Percentiles rank a stretch among this genome's conserved stretches.
phyloP scores from a whole-genome alignment of 1,140 invertebrate genomes.

The Dendroctonus ponderosae region DNA sequence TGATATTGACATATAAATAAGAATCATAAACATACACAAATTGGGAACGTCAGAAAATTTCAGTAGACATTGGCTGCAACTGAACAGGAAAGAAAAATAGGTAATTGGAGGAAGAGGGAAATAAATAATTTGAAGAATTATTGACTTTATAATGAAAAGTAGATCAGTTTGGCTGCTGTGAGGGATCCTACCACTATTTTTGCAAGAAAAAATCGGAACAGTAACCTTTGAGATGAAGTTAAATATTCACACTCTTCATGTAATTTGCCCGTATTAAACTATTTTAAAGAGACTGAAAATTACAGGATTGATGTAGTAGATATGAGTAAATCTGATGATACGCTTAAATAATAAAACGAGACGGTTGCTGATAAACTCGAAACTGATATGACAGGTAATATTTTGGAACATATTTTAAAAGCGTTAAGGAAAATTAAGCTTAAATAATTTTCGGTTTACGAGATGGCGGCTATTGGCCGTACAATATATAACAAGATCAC shows the following conservation, averaged over 20 bases:
- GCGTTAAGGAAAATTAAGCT: constrained; percentile 12
- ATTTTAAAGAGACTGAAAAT: not conserved
- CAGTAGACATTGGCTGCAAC: too few species aligned
- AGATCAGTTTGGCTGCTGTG: too few species aligned
- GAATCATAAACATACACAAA: too few species aligned
- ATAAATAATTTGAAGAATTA: too few species aligned
- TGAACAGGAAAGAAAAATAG: too few species aligned
- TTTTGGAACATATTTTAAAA: constrained; percentile 17
- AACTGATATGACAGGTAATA: constrained; percentile 15
- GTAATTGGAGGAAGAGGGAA: too few species aligned
- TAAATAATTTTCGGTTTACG: constrained; percentile 6
- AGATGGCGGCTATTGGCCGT: constrained; percentile 9
- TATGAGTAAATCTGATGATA: not conserved
- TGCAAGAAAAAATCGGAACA: not conserved
- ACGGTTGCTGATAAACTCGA: not conserved
- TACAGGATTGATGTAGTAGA: not conserved
- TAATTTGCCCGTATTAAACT: not conserved
- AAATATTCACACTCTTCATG: not conserved
- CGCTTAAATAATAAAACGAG: not conserved
- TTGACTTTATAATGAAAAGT: too few species aligned
- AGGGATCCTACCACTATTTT: too few species aligned
- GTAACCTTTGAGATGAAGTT: not conserved
- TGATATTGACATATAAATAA: too few species aligned
- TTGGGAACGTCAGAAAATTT: too few species aligned
- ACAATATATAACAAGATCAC: constrained; percentile 32